Evolutionary conservation across 2,888 invertebrate species (phyloP), one percentile per base, ranked within the genome.

Genomic region (Mycalesis mineus): DNA sequence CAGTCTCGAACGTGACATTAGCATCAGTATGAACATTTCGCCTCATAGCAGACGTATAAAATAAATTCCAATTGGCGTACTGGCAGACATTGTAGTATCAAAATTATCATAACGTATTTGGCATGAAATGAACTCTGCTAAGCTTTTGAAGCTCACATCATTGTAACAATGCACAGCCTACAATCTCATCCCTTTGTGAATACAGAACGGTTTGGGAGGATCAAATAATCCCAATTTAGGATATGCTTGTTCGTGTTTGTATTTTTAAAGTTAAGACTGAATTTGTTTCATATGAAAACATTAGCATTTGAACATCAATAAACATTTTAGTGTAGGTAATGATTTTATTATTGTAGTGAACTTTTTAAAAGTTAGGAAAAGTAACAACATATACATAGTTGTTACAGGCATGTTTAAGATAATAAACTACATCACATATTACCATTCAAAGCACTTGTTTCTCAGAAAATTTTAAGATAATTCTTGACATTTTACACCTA

Each of bases 61-160:
- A 81, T 84, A 80, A 77, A 82, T 77, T 78, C 65, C 58, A 64
- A 71, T 54, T 53, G 61, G 60, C 62, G 72, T 69, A 75, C 69
- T 80, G 72, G 75, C 76, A 83, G 80, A 80, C 75, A 73, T 72
- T 71, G 76, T 74, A 77, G 61, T 61, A 65, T 76, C 73, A 70
- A 73, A 80, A 85, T 85, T 84, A 83, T 75, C 84, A 83, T 84
- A 85, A 78, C 72, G 76, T 72, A 74, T 73, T 72, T 71, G 74
- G 74, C 69, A 75, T 73, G 69, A 67, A 70, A 68, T 70, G 66
- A 71, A 75, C 57, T 58, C 51, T 33, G 52, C 33, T 15, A 52
- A 41, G 22, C 41, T 51, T 31, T 31, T 31, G 42, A 33, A 41
- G 52, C 15, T 42, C 52, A 33, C 42, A 52, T 51, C 15, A 51